These are phyloP conservation scores for Eurypyga helias DNA, from an alignment of 2,113 vertebrate species.

Conservation along the genomic window DNA sequence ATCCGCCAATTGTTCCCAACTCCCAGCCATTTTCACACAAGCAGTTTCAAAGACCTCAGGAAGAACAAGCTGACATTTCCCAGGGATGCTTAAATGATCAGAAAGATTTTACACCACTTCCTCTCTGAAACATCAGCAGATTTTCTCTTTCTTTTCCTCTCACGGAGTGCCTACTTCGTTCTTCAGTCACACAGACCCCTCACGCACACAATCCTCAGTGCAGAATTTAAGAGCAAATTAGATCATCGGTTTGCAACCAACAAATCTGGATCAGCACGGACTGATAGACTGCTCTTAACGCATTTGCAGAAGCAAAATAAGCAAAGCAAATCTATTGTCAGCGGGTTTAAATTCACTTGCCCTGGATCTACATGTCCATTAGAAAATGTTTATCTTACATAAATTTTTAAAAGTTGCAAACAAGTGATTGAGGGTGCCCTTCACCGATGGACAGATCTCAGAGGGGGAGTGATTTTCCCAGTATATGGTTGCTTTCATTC, in stretches of 20 bases:
- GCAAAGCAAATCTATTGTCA: not conserved
- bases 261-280: not conserved
- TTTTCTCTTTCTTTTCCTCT: not conserved
- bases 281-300: not conserved
- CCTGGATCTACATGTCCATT: accelerated
- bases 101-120: not conserved
- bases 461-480: not conserved
- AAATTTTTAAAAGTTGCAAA: not conserved
- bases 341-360: not conserved
- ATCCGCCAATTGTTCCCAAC: not conserved
- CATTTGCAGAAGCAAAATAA: not conserved
- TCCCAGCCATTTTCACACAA: not conserved
- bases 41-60: not conserved
- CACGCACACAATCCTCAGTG: not conserved
- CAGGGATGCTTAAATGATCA: not conserved
- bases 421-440: not conserved
- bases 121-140: not conserved
- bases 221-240: not conserved
- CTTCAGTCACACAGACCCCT: not conserved
- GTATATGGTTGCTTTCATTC: not conserved
- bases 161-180: not conserved
- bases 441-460: not conserved
- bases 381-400: not conserved
- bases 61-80: not conserved
- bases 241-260: not conserved